Conservation (phyloP, 1,140 invertebrate genomes). For the Druon quercuslanigerum region DNA sequence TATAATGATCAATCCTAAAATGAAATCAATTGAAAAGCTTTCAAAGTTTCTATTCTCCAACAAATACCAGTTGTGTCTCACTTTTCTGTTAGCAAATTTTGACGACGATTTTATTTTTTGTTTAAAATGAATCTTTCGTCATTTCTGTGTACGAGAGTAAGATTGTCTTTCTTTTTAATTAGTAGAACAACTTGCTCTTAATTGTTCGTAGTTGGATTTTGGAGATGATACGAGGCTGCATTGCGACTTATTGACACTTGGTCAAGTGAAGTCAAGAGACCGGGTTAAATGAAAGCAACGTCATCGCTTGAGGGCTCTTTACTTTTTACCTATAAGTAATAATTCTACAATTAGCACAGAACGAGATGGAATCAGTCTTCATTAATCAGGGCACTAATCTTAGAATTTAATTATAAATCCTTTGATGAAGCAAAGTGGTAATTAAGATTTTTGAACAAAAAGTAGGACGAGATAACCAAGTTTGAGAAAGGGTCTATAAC, state of each 20-base stretch:
- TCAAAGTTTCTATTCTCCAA: too few relatives aligned
- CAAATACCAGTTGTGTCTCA: too few relatives aligned
- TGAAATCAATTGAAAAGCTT: too few relatives aligned
- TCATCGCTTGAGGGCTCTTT: constrained; percentile 33
- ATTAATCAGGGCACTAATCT: neutral
- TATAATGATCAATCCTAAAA: too few relatives aligned
- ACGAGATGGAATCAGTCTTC: neutral
- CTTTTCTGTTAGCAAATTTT: too few relatives aligned
- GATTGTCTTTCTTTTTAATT: constrained; percentile 1
- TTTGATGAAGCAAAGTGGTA: constrained; percentile 9
- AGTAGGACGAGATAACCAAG: too few relatives aligned
- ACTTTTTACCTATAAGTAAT: constrained; percentile 43
- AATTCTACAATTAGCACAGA: neutral
- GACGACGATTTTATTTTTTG: too few relatives aligned
- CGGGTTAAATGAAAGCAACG: constrained; percentile 62
- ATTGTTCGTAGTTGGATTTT: constrained; percentile 37
- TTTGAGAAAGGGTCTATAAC: too few relatives aligned
- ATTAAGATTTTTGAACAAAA: too few relatives aligned
- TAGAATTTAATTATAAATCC: constrained; percentile 43
- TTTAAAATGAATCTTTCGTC: too few relatives aligned
- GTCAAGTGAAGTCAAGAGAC: constrained; percentile 70
- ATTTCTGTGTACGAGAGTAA: neutral
- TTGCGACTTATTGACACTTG: constrained; percentile 67
- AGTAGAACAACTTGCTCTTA: neutral
- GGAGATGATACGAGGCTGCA: constrained; percentile 41